Percentiles rank a stretch among this genome's conserved stretches.
phyloP scores from a whole-genome alignment of 2,797 vertebrate species.

The Nothura maculosa region DNA sequence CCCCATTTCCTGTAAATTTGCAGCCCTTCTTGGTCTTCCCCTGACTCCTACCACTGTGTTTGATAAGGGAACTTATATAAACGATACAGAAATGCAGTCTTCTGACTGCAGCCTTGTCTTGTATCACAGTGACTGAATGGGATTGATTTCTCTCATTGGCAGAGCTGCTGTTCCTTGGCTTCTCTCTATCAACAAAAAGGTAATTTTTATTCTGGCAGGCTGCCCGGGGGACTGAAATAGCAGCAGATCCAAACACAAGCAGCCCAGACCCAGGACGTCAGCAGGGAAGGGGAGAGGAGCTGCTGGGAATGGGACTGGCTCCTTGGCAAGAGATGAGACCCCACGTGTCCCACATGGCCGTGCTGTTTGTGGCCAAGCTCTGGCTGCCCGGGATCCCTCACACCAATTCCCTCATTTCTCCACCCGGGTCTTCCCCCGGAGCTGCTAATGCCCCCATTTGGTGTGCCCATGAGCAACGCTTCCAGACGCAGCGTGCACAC shows the following conservation, averaged over 20 bases:
- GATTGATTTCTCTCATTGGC: neutral
- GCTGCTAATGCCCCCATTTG: neutral
- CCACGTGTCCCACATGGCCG: neutral
- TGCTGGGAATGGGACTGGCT: neutral
- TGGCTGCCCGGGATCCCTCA: too few relatives aligned
- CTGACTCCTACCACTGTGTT: neutral
- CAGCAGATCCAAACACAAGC: neutral
- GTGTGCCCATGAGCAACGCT: neutral
- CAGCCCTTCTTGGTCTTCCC: neutral
- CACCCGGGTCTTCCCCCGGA: neutral
- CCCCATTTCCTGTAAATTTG: neutral
- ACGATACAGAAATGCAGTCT: neutral
- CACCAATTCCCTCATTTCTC: neutral
- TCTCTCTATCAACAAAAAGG: neutral
- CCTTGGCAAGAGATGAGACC: neutral
- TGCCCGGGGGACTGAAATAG: neutral
- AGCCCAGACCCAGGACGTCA: neutral
- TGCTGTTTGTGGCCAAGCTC: too few relatives aligned
- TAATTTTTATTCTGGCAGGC: constrained; percentile 5
- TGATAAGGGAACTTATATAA: neutral
- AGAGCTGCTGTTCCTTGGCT: neutral
- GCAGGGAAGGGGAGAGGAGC: neutral
- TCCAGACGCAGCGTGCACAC: neutral
- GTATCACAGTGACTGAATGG: neutral
- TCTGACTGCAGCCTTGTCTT: neutral